Conservation (phyloP, 1,140 invertebrate genomes). For the Triops longicaudatus region DNA sequence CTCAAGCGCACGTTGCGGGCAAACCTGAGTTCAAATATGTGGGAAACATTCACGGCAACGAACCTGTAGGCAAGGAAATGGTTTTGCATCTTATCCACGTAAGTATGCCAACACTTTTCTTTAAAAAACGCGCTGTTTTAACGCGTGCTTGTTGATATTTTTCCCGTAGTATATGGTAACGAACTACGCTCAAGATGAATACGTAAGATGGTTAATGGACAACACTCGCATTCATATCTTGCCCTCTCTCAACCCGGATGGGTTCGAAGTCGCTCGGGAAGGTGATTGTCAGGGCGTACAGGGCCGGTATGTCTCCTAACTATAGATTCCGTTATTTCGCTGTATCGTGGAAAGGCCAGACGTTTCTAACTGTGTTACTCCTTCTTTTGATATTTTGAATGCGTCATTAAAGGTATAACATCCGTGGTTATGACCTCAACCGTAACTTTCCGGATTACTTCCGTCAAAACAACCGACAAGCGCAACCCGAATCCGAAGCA, state of each 20-base stretch:
- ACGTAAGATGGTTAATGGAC: constrained; percentile 75
- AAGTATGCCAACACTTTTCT: constrained; percentile 34
- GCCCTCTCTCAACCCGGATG: constrained; percentile 88
- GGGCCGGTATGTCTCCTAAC: constrained; percentile 53
- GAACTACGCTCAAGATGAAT: constrained; percentile 66
- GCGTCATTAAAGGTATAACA: constrained; percentile 59
- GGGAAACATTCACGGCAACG: constrained; percentile 85
- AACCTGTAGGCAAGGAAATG: constrained; percentile 78
- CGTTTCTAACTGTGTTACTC: neutral
- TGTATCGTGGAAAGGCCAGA: neutral
- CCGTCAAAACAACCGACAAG: constrained; percentile 70
- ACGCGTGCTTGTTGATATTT: constrained; percentile 24
- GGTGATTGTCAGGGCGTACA: constrained; percentile 75
- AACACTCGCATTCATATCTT: constrained; percentile 85
- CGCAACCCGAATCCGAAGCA: constrained; percentile 85
- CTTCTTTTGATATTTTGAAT: neutral
- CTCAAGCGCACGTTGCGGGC: constrained; percentile 80
- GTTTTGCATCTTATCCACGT: constrained; percentile 78
- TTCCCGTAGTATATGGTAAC: constrained; percentile 64
- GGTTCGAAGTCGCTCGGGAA: constrained; percentile 73
- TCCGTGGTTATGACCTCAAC: constrained; percentile 78
- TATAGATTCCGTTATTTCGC: constrained; percentile 3
- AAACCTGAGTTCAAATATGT: constrained; percentile 88
- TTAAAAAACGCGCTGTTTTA: neutral
- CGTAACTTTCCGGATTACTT: constrained; percentile 90